Conservation (phyloP, 1,140 invertebrate genomes). For the Cyclargus thomasi region DNA sequence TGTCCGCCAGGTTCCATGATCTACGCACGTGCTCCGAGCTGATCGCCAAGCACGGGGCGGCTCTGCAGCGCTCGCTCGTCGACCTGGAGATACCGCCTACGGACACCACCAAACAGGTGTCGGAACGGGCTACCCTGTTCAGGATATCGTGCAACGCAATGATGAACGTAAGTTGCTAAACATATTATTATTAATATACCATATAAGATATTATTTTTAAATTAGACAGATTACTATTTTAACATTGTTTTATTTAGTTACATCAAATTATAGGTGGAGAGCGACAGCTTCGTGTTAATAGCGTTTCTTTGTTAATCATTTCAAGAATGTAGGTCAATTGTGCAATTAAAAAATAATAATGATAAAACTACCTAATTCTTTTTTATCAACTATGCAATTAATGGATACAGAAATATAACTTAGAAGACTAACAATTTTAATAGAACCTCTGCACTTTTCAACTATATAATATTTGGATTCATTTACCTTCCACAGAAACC, state of each 20-base stretch:
- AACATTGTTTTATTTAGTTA: background rate
- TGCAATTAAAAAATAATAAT: background rate
- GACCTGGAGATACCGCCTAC: conserved; percentile 83
- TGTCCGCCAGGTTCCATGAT: conserved; percentile 84
- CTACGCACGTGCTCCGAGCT: conserved; percentile 93
- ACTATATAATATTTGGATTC: no score
- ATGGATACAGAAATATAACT: background rate
- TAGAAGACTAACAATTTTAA: background rate
- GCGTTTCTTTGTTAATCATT: background rate
- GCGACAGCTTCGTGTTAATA: background rate
- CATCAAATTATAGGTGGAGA: no score
- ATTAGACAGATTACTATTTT: background rate
- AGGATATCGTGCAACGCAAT: conserved; percentile 95
- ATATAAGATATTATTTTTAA: no score
- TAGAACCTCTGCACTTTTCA: no score
- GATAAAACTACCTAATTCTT: background rate
- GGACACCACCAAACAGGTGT: conserved; percentile 82
- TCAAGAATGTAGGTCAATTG: background rate
- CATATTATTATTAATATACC: background rate
- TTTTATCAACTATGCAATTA: background rate
- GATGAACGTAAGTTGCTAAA: conserved; percentile 88
- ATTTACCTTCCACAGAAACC: no score
- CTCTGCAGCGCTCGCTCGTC: conserved; percentile 87
- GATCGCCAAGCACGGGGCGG: conserved; percentile 89
- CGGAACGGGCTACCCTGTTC: conserved; percentile 93